Conservation (phyloP, 2,797 vertebrate genomes). For the Leptatherina wallacei region DNA sequence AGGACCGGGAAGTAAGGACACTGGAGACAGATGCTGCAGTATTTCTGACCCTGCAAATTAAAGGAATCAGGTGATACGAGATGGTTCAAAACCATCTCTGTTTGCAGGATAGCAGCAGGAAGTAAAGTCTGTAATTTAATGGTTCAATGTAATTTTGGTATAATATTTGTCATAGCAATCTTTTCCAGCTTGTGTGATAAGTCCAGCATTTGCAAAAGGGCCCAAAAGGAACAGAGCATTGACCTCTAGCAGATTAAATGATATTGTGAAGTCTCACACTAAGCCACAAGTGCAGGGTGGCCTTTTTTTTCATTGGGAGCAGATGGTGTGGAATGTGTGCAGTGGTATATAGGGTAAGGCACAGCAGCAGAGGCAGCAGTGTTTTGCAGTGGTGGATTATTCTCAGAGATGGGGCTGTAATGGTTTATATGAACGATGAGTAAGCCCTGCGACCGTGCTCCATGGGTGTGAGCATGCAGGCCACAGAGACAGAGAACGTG, state of each 20-base stretch:
- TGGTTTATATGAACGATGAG: conserved; percentile 69
- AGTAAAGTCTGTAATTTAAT: conserved; percentile 8
- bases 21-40: conserved; percentile 78
- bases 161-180: conserved; percentile 32
- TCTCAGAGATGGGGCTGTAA: conserved; percentile 61
- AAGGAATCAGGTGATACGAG: conserved; percentile 74
- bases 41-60: conserved; percentile 84
- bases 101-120: background rate
- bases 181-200: conserved; percentile 28
- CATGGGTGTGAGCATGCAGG: conserved; percentile 33
- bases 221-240: conserved; percentile 43
- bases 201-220: conserved; percentile 37
- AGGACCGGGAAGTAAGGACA: conserved; percentile 78
- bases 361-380: conserved; percentile 64
- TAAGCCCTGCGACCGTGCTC: conserved; percentile 62
- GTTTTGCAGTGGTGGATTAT: conserved; percentile 76
- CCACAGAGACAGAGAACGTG: conserved; percentile 24
- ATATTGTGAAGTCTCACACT: conserved; percentile 68
- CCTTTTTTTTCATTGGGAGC: conserved; percentile 66
- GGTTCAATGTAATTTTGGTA: conserved; percentile 16
- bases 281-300: conserved; percentile 67
- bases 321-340: conserved; percentile 75
- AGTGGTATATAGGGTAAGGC: conserved; percentile 64
- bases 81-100: conserved; percentile 48
- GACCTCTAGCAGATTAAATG: conserved; percentile 66